Conservation (phyloP, 2,888 invertebrate species). For the Drosophila algonquin region DNA sequence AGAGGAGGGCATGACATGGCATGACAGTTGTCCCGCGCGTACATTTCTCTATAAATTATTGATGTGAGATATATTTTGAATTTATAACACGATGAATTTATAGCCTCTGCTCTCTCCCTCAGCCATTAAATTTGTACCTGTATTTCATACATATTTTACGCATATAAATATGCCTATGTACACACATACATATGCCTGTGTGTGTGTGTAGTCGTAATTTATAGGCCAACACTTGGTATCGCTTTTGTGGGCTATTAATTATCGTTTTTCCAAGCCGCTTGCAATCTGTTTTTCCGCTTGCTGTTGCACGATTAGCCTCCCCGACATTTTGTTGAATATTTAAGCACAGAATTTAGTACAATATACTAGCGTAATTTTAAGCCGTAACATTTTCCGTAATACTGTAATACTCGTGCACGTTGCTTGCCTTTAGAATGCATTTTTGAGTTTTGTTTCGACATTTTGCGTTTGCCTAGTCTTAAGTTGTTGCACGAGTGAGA, state of each 20-base stretch:
- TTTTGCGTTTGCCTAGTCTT: slow-evolving; percentile 71
- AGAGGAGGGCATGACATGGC: slow-evolving; percentile 38
- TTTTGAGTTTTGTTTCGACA: slow-evolving; percentile 14
- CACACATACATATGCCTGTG: neutral
- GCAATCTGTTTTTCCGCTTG: neutral
- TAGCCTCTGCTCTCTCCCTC: slow-evolving; percentile 48
- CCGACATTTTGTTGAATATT: neutral
- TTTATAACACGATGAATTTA: slow-evolving; percentile 70
- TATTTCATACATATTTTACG: slow-evolving; percentile 24
- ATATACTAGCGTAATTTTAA: neutral
- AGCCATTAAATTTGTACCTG: slow-evolving; percentile 33
- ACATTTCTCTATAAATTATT: slow-evolving; percentile 74
- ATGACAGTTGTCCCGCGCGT: slow-evolving; percentile 78
- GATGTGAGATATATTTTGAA: slow-evolving; percentile 76
- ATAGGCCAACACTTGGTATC: slow-evolving; percentile 36
- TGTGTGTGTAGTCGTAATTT: slow-evolving; percentile 11
- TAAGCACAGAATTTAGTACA: neutral
- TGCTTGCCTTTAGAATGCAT: slow-evolving; percentile 30
- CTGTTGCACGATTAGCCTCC: slow-evolving; percentile 34
- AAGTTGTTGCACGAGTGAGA: slow-evolving; percentile 56
- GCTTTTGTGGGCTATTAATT: slow-evolving; percentile 42
- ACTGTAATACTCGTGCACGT: slow-evolving; percentile 26
- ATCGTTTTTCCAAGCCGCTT: neutral
- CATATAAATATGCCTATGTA: slow-evolving; percentile 17
- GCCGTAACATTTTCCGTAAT: neutral